Percentiles rank a stretch among this genome's conserved stretches.
Conservation (phyloP, 1,140 invertebrate species). For the Subanguina moxae region DNA sequence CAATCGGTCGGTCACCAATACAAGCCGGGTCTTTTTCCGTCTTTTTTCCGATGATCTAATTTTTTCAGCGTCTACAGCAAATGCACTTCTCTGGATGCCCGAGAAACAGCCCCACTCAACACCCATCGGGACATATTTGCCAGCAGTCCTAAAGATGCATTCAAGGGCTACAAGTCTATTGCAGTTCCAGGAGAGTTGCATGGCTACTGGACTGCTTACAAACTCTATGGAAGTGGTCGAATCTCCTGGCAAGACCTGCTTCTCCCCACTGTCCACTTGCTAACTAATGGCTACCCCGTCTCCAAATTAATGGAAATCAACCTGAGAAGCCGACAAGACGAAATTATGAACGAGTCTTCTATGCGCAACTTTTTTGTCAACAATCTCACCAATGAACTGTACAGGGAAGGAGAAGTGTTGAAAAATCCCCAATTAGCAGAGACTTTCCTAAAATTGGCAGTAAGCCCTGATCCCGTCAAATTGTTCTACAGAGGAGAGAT, state of each 20-base stretch:
- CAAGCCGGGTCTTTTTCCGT: too few relatives aligned
- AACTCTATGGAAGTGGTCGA: slow-evolving; percentile 69
- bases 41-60: background rate
- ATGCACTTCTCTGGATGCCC: slow-evolving; percentile 67
- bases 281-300: slow-evolving; percentile 66
- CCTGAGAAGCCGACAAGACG: slow-evolving; percentile 62
- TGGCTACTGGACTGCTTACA: slow-evolving; percentile 78
- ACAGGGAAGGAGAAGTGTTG: slow-evolving; percentile 61
- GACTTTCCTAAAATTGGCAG: slow-evolving; percentile 60
- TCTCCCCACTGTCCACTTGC: slow-evolving; percentile 67
- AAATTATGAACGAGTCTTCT: slow-evolving; percentile 38
- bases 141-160: slow-evolving; percentile 62
- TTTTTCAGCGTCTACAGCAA: slow-evolving; percentile 44
- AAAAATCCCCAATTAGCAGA: slow-evolving; percentile 58
- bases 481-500: slow-evolving; percentile 59
- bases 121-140: slow-evolving; percentile 70
- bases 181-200: slow-evolving; percentile 75
- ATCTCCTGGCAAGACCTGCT: slow-evolving; percentile 78
- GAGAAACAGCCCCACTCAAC: slow-evolving; percentile 73
- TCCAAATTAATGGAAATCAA: slow-evolving; percentile 67
- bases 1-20: slow-evolving; percentile 61
- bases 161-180: slow-evolving; percentile 47
- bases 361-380: slow-evolving; percentile 59
- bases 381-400: slow-evolving; percentile 58
- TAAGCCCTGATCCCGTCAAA: slow-evolving; percentile 50